Conservation (phyloP, 2,797 vertebrate species). For the Oceanodroma leucorhoa region DNA sequence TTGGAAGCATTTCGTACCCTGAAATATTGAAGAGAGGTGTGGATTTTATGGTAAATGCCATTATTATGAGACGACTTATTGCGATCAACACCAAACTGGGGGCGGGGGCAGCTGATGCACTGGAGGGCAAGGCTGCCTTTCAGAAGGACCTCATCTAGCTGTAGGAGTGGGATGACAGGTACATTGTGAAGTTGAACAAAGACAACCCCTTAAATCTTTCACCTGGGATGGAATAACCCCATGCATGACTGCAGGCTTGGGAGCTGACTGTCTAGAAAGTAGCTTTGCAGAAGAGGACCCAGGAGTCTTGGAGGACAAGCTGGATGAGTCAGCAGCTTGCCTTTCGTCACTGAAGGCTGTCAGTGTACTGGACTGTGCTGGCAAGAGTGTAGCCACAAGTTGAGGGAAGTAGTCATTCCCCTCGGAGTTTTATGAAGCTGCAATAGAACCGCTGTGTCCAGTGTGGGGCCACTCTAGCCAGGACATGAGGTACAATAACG, state of each 20-base stretch:
- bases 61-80: neutral
- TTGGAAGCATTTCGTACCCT: neutral
- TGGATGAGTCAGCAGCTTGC: neutral
- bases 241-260: neutral
- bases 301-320: neutral
- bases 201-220: neutral
- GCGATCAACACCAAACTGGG: neutral
- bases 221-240: neutral
- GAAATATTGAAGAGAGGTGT: neutral
- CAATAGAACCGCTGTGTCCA: neutral
- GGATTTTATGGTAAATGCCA: neutral
- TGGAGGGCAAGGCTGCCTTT: neutral
- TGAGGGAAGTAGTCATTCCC: neutral
- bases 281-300: neutral
- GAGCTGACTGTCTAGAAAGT: neutral
- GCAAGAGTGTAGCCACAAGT: neutral
- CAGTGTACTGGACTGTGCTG: neutral
- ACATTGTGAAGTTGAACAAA: neutral
- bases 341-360: neutral
- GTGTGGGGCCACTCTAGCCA: neutral
- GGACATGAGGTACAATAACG: neutral
- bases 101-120: fast-evolving
- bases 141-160: neutral
- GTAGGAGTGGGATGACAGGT: neutral
- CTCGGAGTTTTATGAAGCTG: neutral